These are phyloP conservation scores for Hemaris fuciformis DNA, from an alignment of 2,888 invertebrate genomes.

Conservation along the genomic window DNA sequence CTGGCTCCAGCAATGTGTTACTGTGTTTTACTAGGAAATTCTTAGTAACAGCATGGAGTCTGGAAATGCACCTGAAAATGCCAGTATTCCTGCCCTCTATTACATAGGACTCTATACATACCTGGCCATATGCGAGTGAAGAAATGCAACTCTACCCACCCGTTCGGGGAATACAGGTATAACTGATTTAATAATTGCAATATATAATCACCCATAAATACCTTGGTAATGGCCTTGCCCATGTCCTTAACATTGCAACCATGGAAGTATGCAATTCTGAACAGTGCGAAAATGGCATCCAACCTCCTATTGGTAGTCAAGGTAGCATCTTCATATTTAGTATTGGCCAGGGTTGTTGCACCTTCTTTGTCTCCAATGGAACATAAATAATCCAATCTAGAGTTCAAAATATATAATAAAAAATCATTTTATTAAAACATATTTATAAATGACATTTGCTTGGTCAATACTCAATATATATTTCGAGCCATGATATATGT, in stretches of 20 bases:
- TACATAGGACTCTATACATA: too few species aligned
- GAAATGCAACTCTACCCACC: too few species aligned
- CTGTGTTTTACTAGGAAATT: too few species aligned
- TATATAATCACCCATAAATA: conserved; percentile 29
- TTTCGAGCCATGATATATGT: too few species aligned
- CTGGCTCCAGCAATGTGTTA: too few species aligned
- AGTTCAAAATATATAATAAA: conserved; percentile 30
- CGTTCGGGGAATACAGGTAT: too few species aligned
- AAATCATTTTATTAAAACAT: not conserved
- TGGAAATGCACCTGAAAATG: too few species aligned
- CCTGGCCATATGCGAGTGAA: too few species aligned
- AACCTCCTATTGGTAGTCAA: conserved; percentile 79
- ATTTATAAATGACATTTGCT: not conserved
- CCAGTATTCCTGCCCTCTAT: not conserved
- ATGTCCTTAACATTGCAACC: conserved; percentile 82
- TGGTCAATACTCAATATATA: not conserved
- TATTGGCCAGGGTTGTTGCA: conserved; percentile 73
- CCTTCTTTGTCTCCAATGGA: conserved; percentile 80
- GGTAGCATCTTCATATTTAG: conserved; percentile 79
- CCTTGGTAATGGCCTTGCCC: conserved; percentile 80
- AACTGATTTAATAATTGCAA: too few species aligned
- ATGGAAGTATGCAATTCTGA: conserved; percentile 82
- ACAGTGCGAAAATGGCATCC: conserved; percentile 80
- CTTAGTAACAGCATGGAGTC: too few species aligned
- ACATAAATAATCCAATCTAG: conserved; percentile 79